Evolutionary conservation across 2,888 invertebrate species (phyloP).

Genomic region (Actias luna): DNA sequence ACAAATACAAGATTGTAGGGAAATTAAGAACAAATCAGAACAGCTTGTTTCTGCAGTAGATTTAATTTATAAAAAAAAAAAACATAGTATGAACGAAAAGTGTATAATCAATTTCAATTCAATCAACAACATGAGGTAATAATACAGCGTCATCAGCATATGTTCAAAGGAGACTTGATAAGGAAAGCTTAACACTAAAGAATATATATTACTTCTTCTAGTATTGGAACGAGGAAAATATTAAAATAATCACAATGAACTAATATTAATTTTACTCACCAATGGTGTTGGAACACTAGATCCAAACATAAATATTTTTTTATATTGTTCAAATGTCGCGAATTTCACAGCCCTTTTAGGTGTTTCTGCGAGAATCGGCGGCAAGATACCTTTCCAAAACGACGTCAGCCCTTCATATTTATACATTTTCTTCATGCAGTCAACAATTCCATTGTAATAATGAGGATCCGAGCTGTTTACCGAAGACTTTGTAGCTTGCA

Average conservation of each 20-base stretch:
- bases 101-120: too few species aligned
- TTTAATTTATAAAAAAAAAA: too few species aligned
- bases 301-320: constrained; percentile 91
- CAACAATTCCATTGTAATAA: constrained; percentile 89
- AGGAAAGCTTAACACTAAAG: too few species aligned
- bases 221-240: neutral
- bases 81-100: too few species aligned
- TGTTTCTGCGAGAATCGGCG: constrained; percentile 96
- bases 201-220: neutral
- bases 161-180: too few species aligned
- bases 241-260: too few species aligned
- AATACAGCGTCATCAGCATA: too few species aligned
- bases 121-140: too few species aligned
- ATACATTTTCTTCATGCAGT: constrained; percentile 95
- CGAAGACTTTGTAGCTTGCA: constrained; percentile 54
- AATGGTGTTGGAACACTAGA: constrained; percentile 87
- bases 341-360: constrained; percentile 98
- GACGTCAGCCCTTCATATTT: constrained; percentile 90
- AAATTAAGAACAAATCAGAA: too few species aligned
- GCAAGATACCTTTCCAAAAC: constrained; percentile 96
- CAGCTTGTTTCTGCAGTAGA: too few species aligned
- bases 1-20: too few species aligned
- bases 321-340: constrained; percentile 96
- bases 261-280: constrained; percentile 72
- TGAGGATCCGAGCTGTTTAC: constrained; percentile 71